phyloP scores from a whole-genome alignment of 2,797 vertebrate genomes.

The Acanthurus tractus region DNA sequence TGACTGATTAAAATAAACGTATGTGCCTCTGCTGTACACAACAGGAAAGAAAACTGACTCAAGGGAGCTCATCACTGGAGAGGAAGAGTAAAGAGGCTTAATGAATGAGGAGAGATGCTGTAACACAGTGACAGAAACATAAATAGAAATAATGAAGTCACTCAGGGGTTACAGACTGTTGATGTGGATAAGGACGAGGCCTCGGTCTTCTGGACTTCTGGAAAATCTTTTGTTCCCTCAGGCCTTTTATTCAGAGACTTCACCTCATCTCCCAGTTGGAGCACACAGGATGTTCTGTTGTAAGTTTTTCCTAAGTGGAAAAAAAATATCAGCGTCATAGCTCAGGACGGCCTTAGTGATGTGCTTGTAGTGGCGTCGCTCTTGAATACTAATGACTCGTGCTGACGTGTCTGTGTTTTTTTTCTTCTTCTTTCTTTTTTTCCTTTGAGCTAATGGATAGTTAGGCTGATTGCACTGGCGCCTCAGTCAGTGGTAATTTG shows the following conservation, averaged over 20 bases:
- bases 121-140: constrained; percentile 66
- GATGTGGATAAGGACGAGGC: constrained; percentile 65
- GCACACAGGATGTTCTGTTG: constrained; percentile 43
- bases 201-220: constrained; percentile 54
- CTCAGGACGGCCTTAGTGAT: constrained; percentile 8
- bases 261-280: constrained; percentile 53
- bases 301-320: constrained; percentile 47
- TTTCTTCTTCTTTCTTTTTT: not conserved
- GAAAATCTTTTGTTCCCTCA: constrained; percentile 57
- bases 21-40: constrained; percentile 54
- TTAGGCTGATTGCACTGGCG: constrained; percentile 16
- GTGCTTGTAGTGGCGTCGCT: constrained; percentile 1
- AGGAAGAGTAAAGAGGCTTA: constrained; percentile 76
- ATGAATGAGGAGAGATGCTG: constrained; percentile 72
- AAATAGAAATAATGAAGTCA: constrained; percentile 86
- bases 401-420: constrained; percentile 33
- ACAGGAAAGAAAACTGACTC: constrained; percentile 69
- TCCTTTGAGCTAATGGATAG: constrained; percentile 24
- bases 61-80: constrained; percentile 73
- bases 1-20: constrained; percentile 76
- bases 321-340: constrained; percentile 44
- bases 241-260: constrained; percentile 48
- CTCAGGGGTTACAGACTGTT: constrained; percentile 73
- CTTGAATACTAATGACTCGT: constrained; percentile 44
- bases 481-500: constrained; percentile 29